A percentile compares a stretch with the other conserved stretches of the same genome.
These are phyloP conservation scores for Gnathonemus longibarbis DNA, from an alignment of 2,113 vertebrate genomes.

Conservation along the genomic window DNA sequence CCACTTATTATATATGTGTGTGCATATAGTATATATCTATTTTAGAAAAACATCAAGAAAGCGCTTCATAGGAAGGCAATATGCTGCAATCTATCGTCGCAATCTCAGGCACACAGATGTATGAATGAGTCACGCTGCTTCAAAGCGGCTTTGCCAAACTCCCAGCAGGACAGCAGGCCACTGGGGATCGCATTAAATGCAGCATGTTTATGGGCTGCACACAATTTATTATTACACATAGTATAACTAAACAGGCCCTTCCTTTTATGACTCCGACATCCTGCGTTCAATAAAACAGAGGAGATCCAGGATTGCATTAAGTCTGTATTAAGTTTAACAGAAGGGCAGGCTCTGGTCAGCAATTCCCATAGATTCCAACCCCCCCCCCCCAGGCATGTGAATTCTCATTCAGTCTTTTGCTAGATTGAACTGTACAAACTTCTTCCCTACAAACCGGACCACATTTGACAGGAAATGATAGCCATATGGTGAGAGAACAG, in stretches of 20 bases:
- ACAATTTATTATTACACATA: background rate
- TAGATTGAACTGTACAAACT: background rate
- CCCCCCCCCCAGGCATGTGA: background rate
- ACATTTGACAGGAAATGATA: background rate
- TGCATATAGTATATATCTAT: background rate
- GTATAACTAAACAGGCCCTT: background rate
- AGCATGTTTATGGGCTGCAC: background rate
- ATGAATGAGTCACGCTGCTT: background rate
- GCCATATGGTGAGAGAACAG: background rate
- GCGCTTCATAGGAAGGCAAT: background rate
- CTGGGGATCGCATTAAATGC: background rate
- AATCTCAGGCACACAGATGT: background rate
- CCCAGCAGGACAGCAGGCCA: background rate
- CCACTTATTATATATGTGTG: background rate
- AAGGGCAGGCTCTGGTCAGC: background rate
- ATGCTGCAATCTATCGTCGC: background rate
- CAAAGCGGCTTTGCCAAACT: background rate
- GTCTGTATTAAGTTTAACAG: background rate
- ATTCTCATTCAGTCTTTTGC: background rate
- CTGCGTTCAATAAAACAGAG: background rate
- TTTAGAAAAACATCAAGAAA: background rate
- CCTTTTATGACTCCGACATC: background rate
- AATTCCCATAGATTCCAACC: background rate
- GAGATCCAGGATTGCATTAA: background rate
- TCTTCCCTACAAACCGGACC: background rate